These are phyloP conservation scores for Zaprionus africanus DNA, from an alignment of 1,140 invertebrate genomes.

Conservation along the genomic window DNA sequence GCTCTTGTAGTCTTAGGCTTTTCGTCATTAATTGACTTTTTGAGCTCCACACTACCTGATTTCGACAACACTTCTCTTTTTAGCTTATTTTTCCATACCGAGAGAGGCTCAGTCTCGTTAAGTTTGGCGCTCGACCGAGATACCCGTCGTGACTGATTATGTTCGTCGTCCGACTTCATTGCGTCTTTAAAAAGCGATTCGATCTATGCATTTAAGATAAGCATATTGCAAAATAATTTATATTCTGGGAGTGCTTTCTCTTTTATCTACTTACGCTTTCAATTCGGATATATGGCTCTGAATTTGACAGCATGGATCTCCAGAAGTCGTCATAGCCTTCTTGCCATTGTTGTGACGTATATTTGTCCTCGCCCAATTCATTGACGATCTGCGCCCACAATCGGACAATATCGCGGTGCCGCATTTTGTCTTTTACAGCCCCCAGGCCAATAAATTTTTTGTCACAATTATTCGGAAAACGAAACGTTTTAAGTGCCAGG, in stretches of 20 bases:
- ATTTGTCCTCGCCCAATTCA: conserved; percentile 9
- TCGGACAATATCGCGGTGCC: conserved; percentile 9
- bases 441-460: background rate
- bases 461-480: background rate
- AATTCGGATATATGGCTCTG: conserved; percentile 11
- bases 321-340: conserved; percentile 10
- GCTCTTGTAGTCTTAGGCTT: background rate
- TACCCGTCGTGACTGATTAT: background rate
- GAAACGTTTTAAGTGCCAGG: background rate
- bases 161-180: background rate
- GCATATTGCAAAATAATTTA: background rate
- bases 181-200: background rate
- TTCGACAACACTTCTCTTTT: background rate
- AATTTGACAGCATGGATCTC: conserved; percentile 8
- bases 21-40: background rate
- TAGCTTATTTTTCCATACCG: background rate
- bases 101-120: background rate
- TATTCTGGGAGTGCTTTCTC: background rate
- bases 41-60: background rate
- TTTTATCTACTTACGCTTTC: conserved; percentile 15
- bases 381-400: conserved; percentile 32
- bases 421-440: conserved; percentile 7
- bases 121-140: background rate
- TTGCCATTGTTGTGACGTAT: conserved; percentile 23
- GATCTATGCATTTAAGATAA: background rate